Conservation (phyloP, 2,888 invertebrate genomes). For the Rhodophaea formosa region DNA sequence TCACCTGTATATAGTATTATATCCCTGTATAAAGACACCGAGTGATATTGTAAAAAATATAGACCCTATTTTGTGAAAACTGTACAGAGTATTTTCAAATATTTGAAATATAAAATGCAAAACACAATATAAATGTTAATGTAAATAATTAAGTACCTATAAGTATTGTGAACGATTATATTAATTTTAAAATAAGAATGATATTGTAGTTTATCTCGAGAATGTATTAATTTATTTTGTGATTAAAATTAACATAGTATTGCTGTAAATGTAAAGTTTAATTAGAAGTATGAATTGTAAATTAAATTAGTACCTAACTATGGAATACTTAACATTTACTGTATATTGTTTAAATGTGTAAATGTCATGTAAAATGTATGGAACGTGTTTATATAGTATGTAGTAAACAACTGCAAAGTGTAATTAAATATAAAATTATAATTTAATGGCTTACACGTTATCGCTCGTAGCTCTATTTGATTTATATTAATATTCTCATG, state of each 20-base stretch:
- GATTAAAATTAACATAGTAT: background rate
- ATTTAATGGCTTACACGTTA: background rate
- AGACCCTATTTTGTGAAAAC: slow-evolving; percentile 31
- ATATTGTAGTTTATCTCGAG: background rate
- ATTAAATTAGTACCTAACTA: background rate
- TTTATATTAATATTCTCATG: background rate
- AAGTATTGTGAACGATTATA: background rate
- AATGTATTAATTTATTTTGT: background rate
- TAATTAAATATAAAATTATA: slow-evolving; percentile 1
- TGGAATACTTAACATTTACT: background rate
- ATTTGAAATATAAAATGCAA: slow-evolving; percentile 5
- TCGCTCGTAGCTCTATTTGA: background rate
- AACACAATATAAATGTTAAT: background rate
- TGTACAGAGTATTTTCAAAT: slow-evolving; percentile 29
- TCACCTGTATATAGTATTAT: slow-evolving; percentile 8
- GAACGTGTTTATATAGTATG: slow-evolving; percentile 1
- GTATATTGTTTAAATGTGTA: background rate
- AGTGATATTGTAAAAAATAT: slow-evolving; percentile 24
- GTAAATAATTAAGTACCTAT: background rate
- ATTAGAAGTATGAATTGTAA: background rate
- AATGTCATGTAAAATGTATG: background rate
- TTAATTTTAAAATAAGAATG: background rate
- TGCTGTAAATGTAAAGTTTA: background rate
- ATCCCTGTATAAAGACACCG: slow-evolving; percentile 30
- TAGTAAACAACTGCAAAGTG: background rate